These are phyloP conservation scores for Brachionus rotundiformis DNA, from an alignment of 1,140 invertebrate genomes.

Conservation along the genomic window DNA sequence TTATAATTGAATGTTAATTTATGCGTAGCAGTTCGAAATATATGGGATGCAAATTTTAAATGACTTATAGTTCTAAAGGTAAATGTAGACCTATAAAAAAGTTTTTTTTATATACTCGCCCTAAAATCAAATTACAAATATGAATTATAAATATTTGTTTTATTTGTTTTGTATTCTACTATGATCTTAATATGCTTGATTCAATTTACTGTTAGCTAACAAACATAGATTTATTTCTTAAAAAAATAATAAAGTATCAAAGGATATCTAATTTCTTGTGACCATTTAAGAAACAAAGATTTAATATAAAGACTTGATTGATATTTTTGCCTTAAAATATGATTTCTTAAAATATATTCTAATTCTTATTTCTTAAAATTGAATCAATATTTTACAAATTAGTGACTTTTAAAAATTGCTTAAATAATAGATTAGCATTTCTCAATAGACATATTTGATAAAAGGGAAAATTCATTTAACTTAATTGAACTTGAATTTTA, in stretches of 20 bases:
- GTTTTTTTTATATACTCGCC: not conserved
- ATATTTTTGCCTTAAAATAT: not conserved
- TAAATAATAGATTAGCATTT: too few species aligned
- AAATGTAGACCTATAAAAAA: not conserved
- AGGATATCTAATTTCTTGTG: not conserved
- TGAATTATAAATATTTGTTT: not conserved
- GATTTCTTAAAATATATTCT: too few species aligned
- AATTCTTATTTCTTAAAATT: too few species aligned
- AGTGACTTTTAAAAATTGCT: too few species aligned
- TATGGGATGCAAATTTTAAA: not conserved
- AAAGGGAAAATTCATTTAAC: too few species aligned
- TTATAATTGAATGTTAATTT: not conserved
- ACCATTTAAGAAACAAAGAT: too few species aligned
- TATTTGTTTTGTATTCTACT: conserved; percentile 1
- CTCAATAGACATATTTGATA: too few species aligned
- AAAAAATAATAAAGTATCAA: not conserved
- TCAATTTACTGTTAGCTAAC: not conserved
- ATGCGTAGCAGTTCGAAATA: not conserved
- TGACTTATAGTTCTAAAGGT: not conserved
- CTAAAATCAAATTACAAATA: conserved; percentile 18
- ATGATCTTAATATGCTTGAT: not conserved
- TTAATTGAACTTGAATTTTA: too few species aligned
- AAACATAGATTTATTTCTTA: not conserved
- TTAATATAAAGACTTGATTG: too few species aligned
- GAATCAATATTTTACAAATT: too few species aligned